Conservation (phyloP, 2,797 vertebrate species). For the Pachyuromys duprasi region DNA sequence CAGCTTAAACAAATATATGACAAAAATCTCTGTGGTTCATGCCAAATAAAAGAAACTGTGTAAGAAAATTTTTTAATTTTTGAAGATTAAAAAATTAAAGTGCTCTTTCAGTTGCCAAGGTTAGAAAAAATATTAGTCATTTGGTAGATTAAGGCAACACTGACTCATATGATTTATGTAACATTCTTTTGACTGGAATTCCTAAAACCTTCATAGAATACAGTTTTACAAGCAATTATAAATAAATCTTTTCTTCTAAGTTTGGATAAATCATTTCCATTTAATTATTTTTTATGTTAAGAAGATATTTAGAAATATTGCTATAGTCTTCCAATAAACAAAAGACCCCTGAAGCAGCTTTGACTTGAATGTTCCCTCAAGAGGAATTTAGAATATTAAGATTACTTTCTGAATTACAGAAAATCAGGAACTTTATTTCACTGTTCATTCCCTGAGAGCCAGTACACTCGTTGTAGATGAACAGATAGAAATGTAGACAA, state of each 20-base stretch:
- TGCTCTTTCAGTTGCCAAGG: slow-evolving; percentile 18
- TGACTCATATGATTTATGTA: neutral
- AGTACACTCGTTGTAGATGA: neutral
- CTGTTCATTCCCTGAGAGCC: neutral
- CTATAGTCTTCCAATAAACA: neutral
- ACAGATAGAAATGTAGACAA: slow-evolving; percentile 7
- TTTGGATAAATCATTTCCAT: neutral
- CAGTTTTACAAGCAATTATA: neutral
- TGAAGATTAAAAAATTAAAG: neutral
- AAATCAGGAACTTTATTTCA: neutral
- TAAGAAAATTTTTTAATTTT: slow-evolving; percentile 25
- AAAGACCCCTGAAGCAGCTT: neutral
- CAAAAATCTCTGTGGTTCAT: slow-evolving; percentile 32
- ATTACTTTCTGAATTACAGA: neutral
- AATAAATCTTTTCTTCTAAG: neutral
- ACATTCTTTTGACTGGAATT: neutral
- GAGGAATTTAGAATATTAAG: neutral
- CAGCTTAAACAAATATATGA: neutral
- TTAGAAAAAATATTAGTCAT: neutral
- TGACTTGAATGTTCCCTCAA: neutral
- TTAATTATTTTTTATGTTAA: neutral
- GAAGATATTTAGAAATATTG: neutral
- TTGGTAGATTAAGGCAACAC: neutral
- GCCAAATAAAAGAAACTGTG: neutral
- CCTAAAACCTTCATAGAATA: neutral